These are phyloP conservation scores for Drosophila anomelani DNA, from an alignment of 2,888 invertebrate species.

Conservation along the genomic window DNA sequence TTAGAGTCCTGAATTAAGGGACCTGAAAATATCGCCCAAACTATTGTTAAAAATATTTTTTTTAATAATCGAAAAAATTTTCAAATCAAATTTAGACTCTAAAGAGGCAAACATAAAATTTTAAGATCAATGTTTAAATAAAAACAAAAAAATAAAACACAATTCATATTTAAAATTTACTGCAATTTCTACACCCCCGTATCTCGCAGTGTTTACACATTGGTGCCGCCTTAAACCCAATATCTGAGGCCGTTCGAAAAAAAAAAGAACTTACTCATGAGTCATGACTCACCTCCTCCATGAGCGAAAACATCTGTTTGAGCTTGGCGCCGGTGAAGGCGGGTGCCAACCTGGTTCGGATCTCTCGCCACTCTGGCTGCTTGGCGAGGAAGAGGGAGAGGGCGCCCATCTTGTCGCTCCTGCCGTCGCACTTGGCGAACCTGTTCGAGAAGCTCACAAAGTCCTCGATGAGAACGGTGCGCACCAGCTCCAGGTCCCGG, in stretches of 20 bases:
- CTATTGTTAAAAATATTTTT: too few relatives aligned
- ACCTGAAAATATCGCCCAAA: too few relatives aligned
- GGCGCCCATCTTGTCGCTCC: conserved; percentile 84
- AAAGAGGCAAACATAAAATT: too few relatives aligned
- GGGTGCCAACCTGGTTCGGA: conserved; percentile 85
- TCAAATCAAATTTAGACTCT: too few relatives aligned
- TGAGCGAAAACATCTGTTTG: conserved; percentile 83
- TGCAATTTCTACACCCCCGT: too few relatives aligned
- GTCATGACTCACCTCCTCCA: conserved; percentile 78
- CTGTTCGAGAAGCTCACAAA: conserved; percentile 84
- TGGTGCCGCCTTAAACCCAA: not conserved
- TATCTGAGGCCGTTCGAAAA: not conserved
- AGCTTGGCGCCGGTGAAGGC: conserved; percentile 85
- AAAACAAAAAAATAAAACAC: too few relatives aligned
- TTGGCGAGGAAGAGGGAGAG: conserved; percentile 85
- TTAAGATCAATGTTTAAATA: too few relatives aligned
- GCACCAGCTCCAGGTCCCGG: conserved; percentile 85
- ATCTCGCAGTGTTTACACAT: not conserved
- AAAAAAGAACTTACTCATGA: not conserved
- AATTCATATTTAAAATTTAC: too few relatives aligned
- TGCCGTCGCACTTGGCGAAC: conserved; percentile 77
- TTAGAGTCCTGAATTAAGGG: too few relatives aligned
- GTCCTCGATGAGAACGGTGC: conserved; percentile 85
- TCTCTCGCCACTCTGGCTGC: conserved; percentile 85
- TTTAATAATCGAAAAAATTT: too few relatives aligned